Conservation (phyloP, 2,113 vertebrate species). For the Ursus arctos region DNA sequence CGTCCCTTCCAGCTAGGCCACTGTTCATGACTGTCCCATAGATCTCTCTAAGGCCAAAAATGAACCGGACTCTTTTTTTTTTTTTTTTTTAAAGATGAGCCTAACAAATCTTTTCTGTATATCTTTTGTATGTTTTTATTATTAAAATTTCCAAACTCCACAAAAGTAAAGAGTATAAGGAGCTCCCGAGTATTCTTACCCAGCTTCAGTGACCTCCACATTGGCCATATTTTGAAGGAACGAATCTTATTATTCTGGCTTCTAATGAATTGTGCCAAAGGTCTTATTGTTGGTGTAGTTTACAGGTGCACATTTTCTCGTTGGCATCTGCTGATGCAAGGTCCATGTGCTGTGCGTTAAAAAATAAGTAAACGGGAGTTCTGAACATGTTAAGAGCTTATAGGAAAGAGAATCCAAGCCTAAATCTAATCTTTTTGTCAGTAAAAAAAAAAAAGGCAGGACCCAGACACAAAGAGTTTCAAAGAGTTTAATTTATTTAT, state of each 20-base stretch:
- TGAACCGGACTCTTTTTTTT: not conserved
- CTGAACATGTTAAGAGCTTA: conserved; percentile 15
- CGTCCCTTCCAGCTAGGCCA: fast-evolving
- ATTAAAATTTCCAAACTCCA: not conserved
- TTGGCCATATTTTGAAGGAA: not conserved
- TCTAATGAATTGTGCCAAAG: not conserved
- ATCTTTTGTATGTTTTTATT: not conserved
- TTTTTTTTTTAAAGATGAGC: not conserved
- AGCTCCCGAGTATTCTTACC: not conserved
- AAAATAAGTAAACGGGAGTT: not conserved
- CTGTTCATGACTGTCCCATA: not conserved
- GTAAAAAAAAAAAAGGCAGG: not conserved
- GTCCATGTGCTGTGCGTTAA: not conserved
- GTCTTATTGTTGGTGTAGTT: not conserved
- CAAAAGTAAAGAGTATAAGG: not conserved
- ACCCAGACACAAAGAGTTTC: not conserved
- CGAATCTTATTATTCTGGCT: not conserved
- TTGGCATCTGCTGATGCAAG: not conserved
- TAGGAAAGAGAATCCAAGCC: conserved; percentile 20
- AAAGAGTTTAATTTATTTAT: not conserved
- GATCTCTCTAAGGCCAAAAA: not conserved
- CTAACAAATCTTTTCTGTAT: not conserved
- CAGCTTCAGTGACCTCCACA: not conserved
- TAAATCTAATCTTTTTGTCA: conserved; percentile 1
- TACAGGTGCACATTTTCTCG: not conserved